Evolutionary conservation across 2,113 vertebrate species (phyloP).

Genomic region (Cephalopterus ornatus): DNA sequence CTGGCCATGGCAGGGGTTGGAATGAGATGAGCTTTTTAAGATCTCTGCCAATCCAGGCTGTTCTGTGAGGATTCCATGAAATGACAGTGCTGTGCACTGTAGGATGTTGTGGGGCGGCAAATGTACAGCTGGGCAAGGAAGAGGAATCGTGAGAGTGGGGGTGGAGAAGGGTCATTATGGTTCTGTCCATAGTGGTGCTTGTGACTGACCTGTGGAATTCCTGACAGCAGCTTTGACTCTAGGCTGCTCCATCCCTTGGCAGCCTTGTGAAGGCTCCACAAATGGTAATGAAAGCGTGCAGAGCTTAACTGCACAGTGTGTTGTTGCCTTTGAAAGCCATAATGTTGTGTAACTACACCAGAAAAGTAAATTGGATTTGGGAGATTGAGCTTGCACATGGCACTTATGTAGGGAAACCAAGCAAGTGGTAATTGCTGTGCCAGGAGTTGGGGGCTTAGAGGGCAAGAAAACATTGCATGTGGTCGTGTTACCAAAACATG

Average conservation of each 20-base stretch:
- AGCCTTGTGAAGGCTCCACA: not conserved
- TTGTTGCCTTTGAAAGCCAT: not conserved
- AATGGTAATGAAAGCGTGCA: not conserved
- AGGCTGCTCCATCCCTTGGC: not conserved
- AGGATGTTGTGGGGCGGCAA: not conserved
- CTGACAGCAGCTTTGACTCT: not conserved
- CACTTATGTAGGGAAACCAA: not conserved
- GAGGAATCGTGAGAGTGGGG: not conserved
- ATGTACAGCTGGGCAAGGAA: accelerated
- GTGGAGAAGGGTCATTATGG: not conserved
- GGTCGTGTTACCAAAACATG: accelerated
- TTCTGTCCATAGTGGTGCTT: not conserved
- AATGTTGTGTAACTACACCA: not conserved
- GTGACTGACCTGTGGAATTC: not conserved
- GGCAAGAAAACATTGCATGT: accelerated
- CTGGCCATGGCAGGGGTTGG: not conserved
- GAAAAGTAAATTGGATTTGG: not conserved
- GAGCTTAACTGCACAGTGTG: not conserved
- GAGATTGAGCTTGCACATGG: not conserved
- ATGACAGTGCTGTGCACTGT: not conserved
- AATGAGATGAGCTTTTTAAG: not conserved
- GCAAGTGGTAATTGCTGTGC: not conserved
- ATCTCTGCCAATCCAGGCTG: not conserved
- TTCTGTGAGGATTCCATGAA: not conserved
- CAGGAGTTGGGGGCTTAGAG: not conserved